Conservation (phyloP, 2,888 invertebrate species). For the Perdita meconis region DNA sequence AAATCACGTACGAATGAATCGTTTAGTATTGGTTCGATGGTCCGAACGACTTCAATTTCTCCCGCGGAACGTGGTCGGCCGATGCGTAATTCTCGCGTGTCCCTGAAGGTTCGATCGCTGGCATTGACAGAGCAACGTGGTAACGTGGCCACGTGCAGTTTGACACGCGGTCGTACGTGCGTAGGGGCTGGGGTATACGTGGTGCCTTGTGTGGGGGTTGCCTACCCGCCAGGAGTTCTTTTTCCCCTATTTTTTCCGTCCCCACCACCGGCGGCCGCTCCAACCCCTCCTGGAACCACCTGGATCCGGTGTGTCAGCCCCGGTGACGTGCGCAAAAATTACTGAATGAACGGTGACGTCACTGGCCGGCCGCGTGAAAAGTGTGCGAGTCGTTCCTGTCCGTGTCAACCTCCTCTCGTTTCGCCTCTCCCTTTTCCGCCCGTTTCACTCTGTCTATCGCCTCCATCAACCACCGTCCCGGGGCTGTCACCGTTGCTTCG, state of each 20-base stretch:
- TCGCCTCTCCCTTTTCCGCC: conserved; percentile 30
- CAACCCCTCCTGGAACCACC: conserved; percentile 76
- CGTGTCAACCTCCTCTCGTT: conserved; percentile 64
- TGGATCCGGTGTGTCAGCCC: conserved; percentile 75
- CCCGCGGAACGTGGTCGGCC: not conserved
- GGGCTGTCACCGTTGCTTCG: conserved; percentile 21
- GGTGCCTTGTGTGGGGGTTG: conserved; percentile 68
- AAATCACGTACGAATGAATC: not conserved
- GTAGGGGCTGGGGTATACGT: conserved; percentile 76
- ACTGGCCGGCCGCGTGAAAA: conserved; percentile 74
- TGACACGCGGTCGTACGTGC: conserved; percentile 83
- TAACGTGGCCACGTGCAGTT: conserved; percentile 82
- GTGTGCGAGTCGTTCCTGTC: conserved; percentile 69
- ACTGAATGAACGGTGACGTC: conserved; percentile 84
- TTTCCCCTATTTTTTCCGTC: conserved; percentile 83
- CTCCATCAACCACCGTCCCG: conserved; percentile 10
- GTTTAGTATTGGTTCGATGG: not conserved
- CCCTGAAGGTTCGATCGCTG: conserved; percentile 3
- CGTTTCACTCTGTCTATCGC: conserved; percentile 36
- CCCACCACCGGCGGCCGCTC: conserved; percentile 74
- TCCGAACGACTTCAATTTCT: not conserved
- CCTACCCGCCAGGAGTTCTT: conserved; percentile 75
- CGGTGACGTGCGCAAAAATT: conserved; percentile 84
- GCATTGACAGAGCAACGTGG: conserved; percentile 77
- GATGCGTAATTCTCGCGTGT: not conserved